These are phyloP conservation scores for Notarius lentiginosus DNA, from an alignment of 2,113 vertebrate species.

Conservation along the genomic window DNA sequence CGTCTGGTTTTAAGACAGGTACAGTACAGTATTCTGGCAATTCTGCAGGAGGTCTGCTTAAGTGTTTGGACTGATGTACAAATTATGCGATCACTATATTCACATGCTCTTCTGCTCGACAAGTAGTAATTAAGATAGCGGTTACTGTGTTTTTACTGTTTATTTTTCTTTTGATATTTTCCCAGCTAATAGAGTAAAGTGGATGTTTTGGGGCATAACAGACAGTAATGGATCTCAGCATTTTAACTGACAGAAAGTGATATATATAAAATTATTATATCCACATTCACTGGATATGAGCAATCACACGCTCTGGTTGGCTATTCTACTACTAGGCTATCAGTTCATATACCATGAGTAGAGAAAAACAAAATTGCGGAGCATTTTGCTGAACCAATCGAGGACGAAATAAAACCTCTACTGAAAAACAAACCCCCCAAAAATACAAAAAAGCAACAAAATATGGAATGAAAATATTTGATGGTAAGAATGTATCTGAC, in stretches of 20 bases:
- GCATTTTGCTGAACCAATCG: too few relatives aligned
- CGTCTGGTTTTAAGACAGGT: constrained; percentile 33
- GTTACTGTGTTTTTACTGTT: not conserved
- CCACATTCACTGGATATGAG: too few relatives aligned
- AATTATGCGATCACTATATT: constrained; percentile 69
- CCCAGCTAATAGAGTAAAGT: not conserved
- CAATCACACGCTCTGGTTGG: too few relatives aligned
- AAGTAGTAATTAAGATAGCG: constrained; percentile 53
- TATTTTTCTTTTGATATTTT: not conserved
- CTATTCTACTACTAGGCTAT: too few relatives aligned
- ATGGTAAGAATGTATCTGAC: too few relatives aligned
- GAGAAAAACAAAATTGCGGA: too few relatives aligned
- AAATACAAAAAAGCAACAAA: too few relatives aligned
- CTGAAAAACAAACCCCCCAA: too few relatives aligned
- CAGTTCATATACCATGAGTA: too few relatives aligned
- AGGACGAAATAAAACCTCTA: too few relatives aligned
- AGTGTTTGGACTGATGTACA: constrained; percentile 65
- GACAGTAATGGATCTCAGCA: not conserved
- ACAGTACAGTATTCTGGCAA: constrained; percentile 44
- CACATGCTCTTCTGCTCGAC: constrained; percentile 64
- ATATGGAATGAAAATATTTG: too few relatives aligned
- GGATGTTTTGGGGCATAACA: not conserved
- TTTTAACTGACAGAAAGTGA: not conserved
- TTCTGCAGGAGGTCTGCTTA: constrained; percentile 62
- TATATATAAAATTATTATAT: too few relatives aligned